phyloP scores from a whole-genome alignment of 2,113 vertebrate genomes.

The Euleptes europaea region DNA sequence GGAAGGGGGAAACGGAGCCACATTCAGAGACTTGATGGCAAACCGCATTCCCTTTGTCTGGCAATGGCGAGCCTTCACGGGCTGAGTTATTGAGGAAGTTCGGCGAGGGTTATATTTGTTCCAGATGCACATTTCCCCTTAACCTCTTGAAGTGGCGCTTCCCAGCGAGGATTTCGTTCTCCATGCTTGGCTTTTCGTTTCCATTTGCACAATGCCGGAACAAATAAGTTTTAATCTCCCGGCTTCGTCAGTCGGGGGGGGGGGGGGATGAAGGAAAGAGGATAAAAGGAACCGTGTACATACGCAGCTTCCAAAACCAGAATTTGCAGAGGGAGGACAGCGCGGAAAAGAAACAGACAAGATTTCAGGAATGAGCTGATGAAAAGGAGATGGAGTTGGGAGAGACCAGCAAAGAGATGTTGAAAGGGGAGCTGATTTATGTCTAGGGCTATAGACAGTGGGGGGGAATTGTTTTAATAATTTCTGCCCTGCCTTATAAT shows the following conservation, averaged over 20 bases:
- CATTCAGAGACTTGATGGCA: slow-evolving; percentile 56
- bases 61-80: slow-evolving; percentile 53
- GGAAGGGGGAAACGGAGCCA: slow-evolving; percentile 33
- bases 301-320: neutral
- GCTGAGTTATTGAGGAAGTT: slow-evolving; percentile 69
- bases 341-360: slow-evolving; percentile 10
- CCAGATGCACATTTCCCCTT: slow-evolving; percentile 74
- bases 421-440: neutral
- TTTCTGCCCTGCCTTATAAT: too few species aligned
- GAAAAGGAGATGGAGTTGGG: slow-evolving; percentile 8
- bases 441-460: neutral
- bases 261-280: neutral
- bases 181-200: slow-evolving; percentile 34
- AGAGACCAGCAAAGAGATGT: neutral
- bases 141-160: slow-evolving; percentile 54
- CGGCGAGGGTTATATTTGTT: slow-evolving; percentile 63
- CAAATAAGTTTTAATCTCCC: slow-evolving; percentile 30
- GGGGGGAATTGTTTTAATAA: too few species aligned
- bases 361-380: slow-evolving; percentile 47
- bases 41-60: slow-evolving; percentile 67
- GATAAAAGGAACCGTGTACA: neutral
- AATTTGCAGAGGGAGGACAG: neutral
- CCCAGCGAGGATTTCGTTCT: slow-evolving; percentile 25
- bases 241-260: slow-evolving; percentile 28
- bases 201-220: rapidly evolving